Base-by-base conservation (phyloP, 2,888 invertebrate genomes). In the Eledone cirrhosa region DNA sequence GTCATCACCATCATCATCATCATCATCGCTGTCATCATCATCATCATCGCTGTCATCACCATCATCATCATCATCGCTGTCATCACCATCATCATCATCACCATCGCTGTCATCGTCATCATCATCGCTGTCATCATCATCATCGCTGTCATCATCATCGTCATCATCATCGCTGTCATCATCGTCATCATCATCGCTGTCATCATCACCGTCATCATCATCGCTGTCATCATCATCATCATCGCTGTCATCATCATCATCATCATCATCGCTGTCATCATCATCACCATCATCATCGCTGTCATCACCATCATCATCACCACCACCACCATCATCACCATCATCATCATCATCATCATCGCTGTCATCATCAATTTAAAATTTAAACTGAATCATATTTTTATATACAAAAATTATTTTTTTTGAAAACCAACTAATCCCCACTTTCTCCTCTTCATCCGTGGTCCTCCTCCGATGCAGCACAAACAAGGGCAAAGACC, bases 401-500 rank as follows among this genome's bases (percentile, higher is more conserved):
- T n/a, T n/a, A n/a, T n/a, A n/a, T n/a, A n/a, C n/a, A n/a, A n/a
- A 63, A 11, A 63, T 63, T 27, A 63, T 13, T 63, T 24, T 11
- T 27, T 16, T 63, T 13, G n/a, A 14, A 24, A 63, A 13, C 24
- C 16, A 63, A 24, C 27, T 63, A 24, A 41, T 41, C 19, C 13
- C 29, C 33, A 69, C 29, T 69, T 5, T 24, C 33, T 81, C 31
- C 82, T 29, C 19, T 48, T 74, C 19, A 5, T 24, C 63, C 78
- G 41, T 72, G 31, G 76, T 78, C 63, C 75, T 41, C 74, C 72
- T n/a, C 48, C 74, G 27, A 80, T 80, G 82, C 84, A 86, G 86
- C 83, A 83, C 78, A 86, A 87, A 82, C 78, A 84, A 77, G 85
- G 87, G 80, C 86, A 87, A 79, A 84, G 88, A 79, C 86, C 87